Base-by-base conservation (phyloP, 1,140 invertebrate species). In the Nebria ingens region DNA sequence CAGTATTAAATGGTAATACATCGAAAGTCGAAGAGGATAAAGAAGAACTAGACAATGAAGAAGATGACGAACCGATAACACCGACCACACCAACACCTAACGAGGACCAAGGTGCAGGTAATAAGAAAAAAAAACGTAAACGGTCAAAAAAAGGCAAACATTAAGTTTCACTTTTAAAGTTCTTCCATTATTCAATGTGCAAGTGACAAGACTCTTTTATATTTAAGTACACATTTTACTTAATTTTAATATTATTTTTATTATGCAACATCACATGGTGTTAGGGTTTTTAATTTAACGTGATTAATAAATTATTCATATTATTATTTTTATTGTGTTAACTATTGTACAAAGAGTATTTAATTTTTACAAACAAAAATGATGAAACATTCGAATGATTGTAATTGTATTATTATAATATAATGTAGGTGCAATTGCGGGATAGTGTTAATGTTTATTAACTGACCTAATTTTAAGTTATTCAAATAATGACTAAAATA, bases 91-190 rank as follows among this genome's bases (percentile, higher is more conserved):
- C 68, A 2, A 68, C 65, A 21, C 57, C 60, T 2, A 63, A 59
- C 21, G 65, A 68, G 19, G 65, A 68, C 38, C 54, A 58, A 34
- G 58, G 42, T 21, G 29, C 19, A 6, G 51, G 19, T 17, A 58
- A 51, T n/a, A 59, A 56, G 21, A 64, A 62, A 56, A 67, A 65
- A 54, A 65, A 65, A 61, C 55, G 59, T 51, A 68, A 68, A 60
- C 61, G 62, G 40, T 62, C 65, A 2, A 68, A 68, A 56, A 67
- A 63, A 53, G 63, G 60, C 45, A 69, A 68, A 62, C 63, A 66
- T 49, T 64, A 59, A 52, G 13, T 29, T 29, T 29, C 25, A 13
- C 4, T 29, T 29, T 29, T 29, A 6, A 6, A 4, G 25, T 6
- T 29, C 25, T 29, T 29, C 25, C 25, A 29, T 29, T 29, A n/a